Evolutionary conservation across 1,140 invertebrate genomes (phyloP).

Genomic region (Drosophila paulistorum): DNA sequence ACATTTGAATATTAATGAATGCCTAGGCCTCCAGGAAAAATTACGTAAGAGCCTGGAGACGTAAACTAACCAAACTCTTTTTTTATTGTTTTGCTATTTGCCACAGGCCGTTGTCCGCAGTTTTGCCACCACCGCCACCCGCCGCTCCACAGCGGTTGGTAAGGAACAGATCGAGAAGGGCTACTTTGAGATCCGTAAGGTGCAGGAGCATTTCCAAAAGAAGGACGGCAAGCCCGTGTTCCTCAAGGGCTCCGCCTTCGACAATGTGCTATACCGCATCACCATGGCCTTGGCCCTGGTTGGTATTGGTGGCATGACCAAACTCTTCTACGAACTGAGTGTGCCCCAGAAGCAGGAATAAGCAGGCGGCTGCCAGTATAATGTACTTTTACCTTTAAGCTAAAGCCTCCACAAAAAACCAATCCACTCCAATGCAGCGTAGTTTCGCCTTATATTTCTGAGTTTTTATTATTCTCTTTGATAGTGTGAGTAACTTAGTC

Average conservation of each 20-base stretch:
- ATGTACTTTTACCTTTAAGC: constrained; percentile 38
- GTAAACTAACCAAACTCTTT: constrained; percentile 60
- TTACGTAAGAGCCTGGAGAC: constrained; percentile 73
- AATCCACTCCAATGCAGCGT: constrained; percentile 54
- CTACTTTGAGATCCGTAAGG: constrained; percentile 79
- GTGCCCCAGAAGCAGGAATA: constrained; percentile 65
- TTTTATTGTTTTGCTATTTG: constrained; percentile 21
- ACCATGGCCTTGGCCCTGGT: constrained; percentile 83
- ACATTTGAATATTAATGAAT: neutral
- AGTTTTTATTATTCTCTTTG: constrained; percentile 39
- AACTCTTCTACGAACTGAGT: constrained; percentile 78
- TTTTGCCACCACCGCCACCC: constrained; percentile 62
- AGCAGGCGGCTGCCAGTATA: constrained; percentile 36
- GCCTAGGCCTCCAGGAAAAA: constrained; percentile 13
- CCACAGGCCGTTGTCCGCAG: constrained; percentile 75
- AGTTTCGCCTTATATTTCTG: constrained; percentile 67
- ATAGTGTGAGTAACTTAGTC: constrained; percentile 51
- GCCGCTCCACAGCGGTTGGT: constrained; percentile 55
- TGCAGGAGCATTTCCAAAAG: constrained; percentile 84
- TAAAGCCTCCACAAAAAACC: constrained; percentile 40
- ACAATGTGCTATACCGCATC: constrained; percentile 85
- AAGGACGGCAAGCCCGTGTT: constrained; percentile 86
- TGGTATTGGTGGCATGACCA: constrained; percentile 82
- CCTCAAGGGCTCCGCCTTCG: constrained; percentile 85
- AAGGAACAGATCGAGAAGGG: constrained; percentile 75